phyloP scores from a whole-genome alignment of 2,113 vertebrate genomes.

The Taxidea taxus region DNA sequence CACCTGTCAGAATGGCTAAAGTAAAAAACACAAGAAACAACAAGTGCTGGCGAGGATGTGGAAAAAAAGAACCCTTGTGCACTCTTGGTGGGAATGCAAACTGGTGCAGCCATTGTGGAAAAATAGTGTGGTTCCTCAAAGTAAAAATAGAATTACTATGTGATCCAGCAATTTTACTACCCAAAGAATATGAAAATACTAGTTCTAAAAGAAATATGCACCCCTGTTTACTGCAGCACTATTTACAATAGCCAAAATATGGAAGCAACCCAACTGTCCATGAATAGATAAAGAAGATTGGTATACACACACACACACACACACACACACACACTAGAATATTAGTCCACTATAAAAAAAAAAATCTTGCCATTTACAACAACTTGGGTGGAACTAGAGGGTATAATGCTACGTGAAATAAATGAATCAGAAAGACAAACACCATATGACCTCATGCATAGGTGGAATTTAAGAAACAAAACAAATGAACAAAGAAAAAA shows the following conservation, averaged over 20 bases:
- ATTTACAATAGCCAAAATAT: neutral
- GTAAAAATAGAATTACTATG: neutral
- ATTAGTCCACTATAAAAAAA: neutral
- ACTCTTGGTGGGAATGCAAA: neutral
- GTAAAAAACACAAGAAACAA: neutral
- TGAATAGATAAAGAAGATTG: neutral
- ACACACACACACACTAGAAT: neutral
- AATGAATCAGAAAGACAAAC: neutral
- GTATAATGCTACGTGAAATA: neutral
- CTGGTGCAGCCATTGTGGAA: neutral
- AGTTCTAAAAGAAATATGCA: neutral
- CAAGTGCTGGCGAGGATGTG: neutral
- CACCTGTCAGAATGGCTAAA: neutral
- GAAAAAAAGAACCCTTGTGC: neutral
- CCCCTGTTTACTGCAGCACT: neutral
- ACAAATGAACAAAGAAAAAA: neutral
- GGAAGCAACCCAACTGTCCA: neutral
- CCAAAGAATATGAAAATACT: neutral
- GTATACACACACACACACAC: too few species aligned
- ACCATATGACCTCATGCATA: neutral
- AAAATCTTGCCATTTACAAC: neutral
- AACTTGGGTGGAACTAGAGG: neutral
- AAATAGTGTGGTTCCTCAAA: neutral
- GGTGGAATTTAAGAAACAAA: neutral
- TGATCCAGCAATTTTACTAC: neutral